These are phyloP conservation scores for Exaiptasia diaphana DNA, from an alignment of 64 coral and sea anemone species.

Conservation along the genomic window DNA sequence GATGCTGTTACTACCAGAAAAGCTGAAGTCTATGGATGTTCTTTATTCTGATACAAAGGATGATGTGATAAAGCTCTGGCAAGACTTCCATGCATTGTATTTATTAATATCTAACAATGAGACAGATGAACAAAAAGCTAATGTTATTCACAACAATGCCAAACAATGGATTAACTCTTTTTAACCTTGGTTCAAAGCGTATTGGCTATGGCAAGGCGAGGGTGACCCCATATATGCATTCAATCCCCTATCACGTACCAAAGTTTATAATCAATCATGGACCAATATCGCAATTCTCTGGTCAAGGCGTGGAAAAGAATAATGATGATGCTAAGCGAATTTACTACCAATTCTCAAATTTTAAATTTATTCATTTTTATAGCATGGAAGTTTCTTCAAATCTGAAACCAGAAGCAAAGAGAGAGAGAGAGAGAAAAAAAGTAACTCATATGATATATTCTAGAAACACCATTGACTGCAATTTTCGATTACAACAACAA, in stretches of 20 bases:
- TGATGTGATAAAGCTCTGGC: background rate
- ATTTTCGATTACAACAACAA: too few species aligned
- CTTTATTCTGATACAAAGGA: background rate
- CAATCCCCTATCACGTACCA: background rate
- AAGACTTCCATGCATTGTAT: background rate
- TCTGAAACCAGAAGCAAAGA: too few species aligned
- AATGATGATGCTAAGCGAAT: constrained; percentile 32
- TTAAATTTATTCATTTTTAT: too few species aligned
- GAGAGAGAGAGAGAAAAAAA: too few species aligned
- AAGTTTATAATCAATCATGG: constrained; percentile 5
- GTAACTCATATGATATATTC: too few species aligned
- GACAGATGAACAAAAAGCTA: background rate
- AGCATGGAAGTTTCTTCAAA: too few species aligned
- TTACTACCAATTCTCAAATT: constrained; percentile 19
- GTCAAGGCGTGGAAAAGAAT: constrained; percentile 53
- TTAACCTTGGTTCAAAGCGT: background rate
- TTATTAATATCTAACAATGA: background rate
- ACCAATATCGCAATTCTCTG: constrained; percentile 40
- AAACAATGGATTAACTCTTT: background rate
- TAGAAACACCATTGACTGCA: too few species aligned
- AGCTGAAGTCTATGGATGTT: background rate
- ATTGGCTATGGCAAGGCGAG: constrained; percentile 14
- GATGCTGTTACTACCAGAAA: background rate
- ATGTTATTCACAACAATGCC: background rate
- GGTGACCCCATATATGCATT: constrained; percentile 5